Conservation (phyloP, 2,113 vertebrate genomes). For the Thunnus thynnus region DNA sequence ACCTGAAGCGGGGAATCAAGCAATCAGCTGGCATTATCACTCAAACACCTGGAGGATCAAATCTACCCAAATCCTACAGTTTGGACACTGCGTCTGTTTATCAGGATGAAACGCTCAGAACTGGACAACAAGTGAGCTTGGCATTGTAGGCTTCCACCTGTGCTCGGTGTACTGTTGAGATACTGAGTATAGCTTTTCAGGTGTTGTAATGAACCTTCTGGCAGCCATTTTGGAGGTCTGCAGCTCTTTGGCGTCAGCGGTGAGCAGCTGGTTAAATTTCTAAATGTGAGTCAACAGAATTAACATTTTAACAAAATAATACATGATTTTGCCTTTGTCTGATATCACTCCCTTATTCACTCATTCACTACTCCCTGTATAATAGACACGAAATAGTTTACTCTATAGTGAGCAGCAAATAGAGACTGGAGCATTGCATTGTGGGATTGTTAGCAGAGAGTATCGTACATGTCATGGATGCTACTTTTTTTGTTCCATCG, state of each 20-base stretch:
- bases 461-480: too few species aligned
- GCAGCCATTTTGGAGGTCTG: slow-evolving; percentile 64
- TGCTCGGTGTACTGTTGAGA: slow-evolving; percentile 34
- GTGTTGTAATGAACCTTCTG: slow-evolving; percentile 31
- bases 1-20: slow-evolving; percentile 33
- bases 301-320: too few species aligned
- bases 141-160: slow-evolving; percentile 44
- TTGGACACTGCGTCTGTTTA: slow-evolving; percentile 18
- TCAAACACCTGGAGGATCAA: slow-evolving; percentile 34
- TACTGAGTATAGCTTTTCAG: slow-evolving; percentile 30
- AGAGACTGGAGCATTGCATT: too few species aligned
- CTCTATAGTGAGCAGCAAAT: not conserved
- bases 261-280: slow-evolving; percentile 17
- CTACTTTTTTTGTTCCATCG: too few species aligned
- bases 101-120: slow-evolving; percentile 38
- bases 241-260: slow-evolving; percentile 38
- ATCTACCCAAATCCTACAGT: slow-evolving; percentile 29
- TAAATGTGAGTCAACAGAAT: not conserved
- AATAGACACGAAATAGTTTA: not conserved
- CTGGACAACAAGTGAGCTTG: slow-evolving; percentile 44
- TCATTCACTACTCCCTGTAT: not conserved
- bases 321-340: too few species aligned
- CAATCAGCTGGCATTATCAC: slow-evolving; percentile 37
- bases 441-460: too few species aligned
- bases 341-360: not conserved